Conservation (phyloP, 2,113 vertebrate species). For the Noturus placidus region DNA sequence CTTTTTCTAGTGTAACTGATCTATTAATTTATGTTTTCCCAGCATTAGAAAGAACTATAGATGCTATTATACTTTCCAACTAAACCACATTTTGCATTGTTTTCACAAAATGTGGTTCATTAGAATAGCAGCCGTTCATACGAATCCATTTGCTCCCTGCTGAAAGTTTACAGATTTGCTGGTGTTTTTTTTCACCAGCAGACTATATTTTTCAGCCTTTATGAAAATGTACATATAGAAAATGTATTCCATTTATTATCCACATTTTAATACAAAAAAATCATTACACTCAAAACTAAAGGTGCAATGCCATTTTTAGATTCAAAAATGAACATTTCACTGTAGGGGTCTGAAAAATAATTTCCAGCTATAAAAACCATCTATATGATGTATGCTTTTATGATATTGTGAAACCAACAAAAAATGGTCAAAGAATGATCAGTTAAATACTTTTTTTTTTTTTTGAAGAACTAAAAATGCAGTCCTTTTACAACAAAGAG, state of each 20-base stretch:
- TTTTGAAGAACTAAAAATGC: not conserved
- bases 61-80: not conserved
- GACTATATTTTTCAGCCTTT: not conserved
- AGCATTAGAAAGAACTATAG: not conserved
- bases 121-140: not conserved
- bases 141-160: not conserved
- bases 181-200: constrained; percentile 1
- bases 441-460: not conserved
- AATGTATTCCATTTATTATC: not conserved
- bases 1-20: not conserved
- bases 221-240: not conserved
- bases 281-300: not conserved
- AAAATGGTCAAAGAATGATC: not conserved
- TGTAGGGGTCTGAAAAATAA: not conserved
- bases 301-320: not conserved
- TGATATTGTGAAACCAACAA: not conserved
- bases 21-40: not conserved
- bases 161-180: constrained; percentile 19
- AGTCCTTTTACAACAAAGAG: not conserved
- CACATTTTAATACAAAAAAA: not conserved
- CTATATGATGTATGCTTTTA: not conserved
- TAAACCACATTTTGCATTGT: not conserved
- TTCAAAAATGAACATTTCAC: not conserved
- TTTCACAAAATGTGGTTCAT: not conserved
- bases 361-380: not conserved